A percentile compares a stretch with the other conserved stretches of the same genome.
phyloP scores from a whole-genome alignment of 2,797 vertebrate species.

The Betta splendens region DNA sequence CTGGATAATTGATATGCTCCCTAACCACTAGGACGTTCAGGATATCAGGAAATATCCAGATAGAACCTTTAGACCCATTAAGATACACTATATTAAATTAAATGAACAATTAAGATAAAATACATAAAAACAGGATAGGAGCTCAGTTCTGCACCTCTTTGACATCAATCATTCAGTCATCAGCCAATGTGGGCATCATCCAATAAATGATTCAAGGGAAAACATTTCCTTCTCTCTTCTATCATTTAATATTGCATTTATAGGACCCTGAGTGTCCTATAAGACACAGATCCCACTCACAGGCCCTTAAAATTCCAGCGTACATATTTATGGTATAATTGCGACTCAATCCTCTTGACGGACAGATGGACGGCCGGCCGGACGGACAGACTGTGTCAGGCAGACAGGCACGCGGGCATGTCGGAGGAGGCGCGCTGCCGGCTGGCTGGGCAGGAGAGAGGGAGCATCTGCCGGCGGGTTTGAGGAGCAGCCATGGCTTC shows the following conservation, averaged over 20 bases:
- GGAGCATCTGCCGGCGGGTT: slow-evolving; percentile 77
- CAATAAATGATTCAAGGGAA: slow-evolving; percentile 70
- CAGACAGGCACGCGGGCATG: slow-evolving; percentile 56
- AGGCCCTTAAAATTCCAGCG: slow-evolving; percentile 23
- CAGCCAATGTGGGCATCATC: slow-evolving; percentile 62
- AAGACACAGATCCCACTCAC: slow-evolving; percentile 1
- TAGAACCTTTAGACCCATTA: no score
- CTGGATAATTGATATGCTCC: no score
- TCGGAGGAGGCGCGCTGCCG: slow-evolving; percentile 60
- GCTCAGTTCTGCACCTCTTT: slow-evolving; percentile 61
- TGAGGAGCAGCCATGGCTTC: slow-evolving; percentile 74
- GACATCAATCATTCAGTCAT: slow-evolving; percentile 73
- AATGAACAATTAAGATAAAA: no score
- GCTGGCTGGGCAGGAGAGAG: slow-evolving; percentile 65
- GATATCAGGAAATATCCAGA: no score
- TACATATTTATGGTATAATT: slow-evolving; percentile 26
- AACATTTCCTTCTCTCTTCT: slow-evolving; percentile 60
- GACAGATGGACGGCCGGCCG: slow-evolving; percentile 66
- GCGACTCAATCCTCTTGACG: slow-evolving; percentile 42
- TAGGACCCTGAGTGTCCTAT: slow-evolving; percentile 17
- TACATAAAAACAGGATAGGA: slow-evolving; percentile 24
- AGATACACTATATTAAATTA: no score
- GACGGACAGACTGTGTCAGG: slow-evolving; percentile 59
- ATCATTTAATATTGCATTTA: slow-evolving; percentile 51
- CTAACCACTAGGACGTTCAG: no score